A percentile compares a stretch with the other conserved stretches of the same genome.
Evolutionary conservation across 2,888 invertebrate species (phyloP).

Genomic region (Sarcophaga variegata): DNA sequence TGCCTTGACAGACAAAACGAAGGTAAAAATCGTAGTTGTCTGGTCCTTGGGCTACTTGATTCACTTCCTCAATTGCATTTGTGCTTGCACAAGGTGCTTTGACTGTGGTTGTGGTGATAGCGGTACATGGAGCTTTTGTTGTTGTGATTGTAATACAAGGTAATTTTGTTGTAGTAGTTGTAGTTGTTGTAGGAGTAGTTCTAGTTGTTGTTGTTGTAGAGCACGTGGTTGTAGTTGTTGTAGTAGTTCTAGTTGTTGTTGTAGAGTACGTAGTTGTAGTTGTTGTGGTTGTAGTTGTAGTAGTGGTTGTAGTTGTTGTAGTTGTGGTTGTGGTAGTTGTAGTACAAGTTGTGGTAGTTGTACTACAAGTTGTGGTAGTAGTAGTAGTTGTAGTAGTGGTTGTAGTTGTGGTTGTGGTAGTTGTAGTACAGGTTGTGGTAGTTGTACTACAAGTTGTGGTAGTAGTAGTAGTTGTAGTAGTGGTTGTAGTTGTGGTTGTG

Average conservation of each 20-base stretch:
- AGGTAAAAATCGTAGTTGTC: conserved; percentile 72
- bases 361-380: conserved; percentile 26
- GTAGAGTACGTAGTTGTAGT: neutral
- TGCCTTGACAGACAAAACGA: conserved; percentile 73
- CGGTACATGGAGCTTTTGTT: conserved; percentile 13
- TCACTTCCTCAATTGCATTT: neutral
- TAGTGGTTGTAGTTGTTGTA: conserved; percentile 22
- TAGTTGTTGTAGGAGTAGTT: conserved; percentile 26
- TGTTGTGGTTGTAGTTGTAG: conserved; percentile 14
- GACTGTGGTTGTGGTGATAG: neutral
- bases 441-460: conserved; percentile 35
- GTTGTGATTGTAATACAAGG: conserved; percentile 19
- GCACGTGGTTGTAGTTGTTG: conserved; percentile 10
- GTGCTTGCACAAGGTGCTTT: neutral
- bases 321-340: conserved; percentile 35
- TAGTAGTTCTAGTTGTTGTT: conserved; percentile 20
- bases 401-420: neutral
- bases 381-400: conserved; percentile 30
- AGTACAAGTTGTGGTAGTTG: conserved; percentile 27
- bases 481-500: conserved; percentile 33
- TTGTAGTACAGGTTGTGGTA: conserved; percentile 6
- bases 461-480: conserved; percentile 30
- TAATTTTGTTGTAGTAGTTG: conserved; percentile 37
- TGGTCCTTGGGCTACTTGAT: conserved; percentile 33
- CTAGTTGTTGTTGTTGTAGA: conserved; percentile 38